Conservation (phyloP, 2,113 vertebrate genomes). For the Polypterus senegalus region DNA sequence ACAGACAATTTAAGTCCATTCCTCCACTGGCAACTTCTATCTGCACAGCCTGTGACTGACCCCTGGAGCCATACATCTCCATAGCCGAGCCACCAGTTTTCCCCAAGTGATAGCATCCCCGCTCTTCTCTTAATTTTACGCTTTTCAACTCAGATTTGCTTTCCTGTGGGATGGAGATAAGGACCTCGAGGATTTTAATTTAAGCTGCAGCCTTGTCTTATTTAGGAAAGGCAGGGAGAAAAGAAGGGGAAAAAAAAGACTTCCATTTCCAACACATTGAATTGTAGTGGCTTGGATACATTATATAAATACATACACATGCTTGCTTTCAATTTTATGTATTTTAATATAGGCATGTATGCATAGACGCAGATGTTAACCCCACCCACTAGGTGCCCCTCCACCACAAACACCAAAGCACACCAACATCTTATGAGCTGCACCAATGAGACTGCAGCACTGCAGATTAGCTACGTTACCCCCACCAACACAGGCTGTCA, state of each 20-base stretch:
- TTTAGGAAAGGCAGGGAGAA: conserved; percentile 23
- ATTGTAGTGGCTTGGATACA: no score
- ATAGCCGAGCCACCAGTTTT: conserved; percentile 61
- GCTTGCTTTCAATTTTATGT: no score
- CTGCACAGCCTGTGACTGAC: conserved; percentile 63
- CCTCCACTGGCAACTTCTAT: conserved; percentile 49
- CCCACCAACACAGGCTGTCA: conserved; percentile 27
- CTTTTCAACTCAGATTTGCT: conserved; percentile 93
- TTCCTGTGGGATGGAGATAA: conserved; percentile 90
- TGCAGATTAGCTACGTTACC: no score
- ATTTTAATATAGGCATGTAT: no score
- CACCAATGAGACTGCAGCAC: no score
- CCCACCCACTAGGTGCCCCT: no score
- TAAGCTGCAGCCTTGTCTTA: conserved; percentile 72
- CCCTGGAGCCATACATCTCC: conserved; percentile 65
- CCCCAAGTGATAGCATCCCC: conserved; percentile 81
- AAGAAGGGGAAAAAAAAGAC: background rate
- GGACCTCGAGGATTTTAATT: conserved; percentile 78
- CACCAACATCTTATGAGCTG: no score
- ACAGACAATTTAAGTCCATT: no score
- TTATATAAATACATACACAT: no score
- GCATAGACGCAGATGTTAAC: no score
- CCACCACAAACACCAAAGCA: no score
- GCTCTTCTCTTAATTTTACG: conserved; percentile 87
- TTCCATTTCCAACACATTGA: conserved; percentile 9